phyloP scores from a whole-genome alignment of 1,140 invertebrate genomes.

The Pseudomyrmex concolor region DNA sequence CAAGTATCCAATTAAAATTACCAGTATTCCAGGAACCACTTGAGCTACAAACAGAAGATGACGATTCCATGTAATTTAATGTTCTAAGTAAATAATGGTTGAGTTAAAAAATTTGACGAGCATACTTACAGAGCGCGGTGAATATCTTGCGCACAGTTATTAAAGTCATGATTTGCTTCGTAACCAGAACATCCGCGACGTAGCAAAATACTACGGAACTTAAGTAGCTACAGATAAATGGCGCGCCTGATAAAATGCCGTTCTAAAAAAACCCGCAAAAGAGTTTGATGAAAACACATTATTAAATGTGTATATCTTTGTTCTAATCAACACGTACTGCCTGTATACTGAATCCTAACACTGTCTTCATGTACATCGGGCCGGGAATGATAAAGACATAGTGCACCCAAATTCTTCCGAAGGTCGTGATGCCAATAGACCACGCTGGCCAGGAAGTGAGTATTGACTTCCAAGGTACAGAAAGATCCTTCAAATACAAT shows the following conservation, averaged over 20 bases:
- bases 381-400: conserved; percentile 90
- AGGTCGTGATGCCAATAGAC: conserved; percentile 91
- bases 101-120: too few species aligned
- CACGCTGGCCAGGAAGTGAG: conserved; percentile 92
- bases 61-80: conserved; percentile 36
- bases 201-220: conserved; percentile 90
- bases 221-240: conserved; percentile 89
- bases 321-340: conserved; percentile 81
- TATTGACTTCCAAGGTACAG: conserved; percentile 91
- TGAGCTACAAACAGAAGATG: conserved; percentile 84
- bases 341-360: conserved; percentile 89
- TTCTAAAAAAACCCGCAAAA: conserved; percentile 82
- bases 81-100: background rate
- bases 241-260: conserved; percentile 88
- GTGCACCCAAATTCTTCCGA: conserved; percentile 90
- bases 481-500: conserved; percentile 76
- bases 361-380: conserved; percentile 90
- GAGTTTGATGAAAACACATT: too few species aligned
- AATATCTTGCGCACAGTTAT: conserved; percentile 89
- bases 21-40: conserved; percentile 89
- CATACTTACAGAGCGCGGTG: conserved; percentile 86
- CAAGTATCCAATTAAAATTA: conserved; percentile 88
- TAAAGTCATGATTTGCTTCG: conserved; percentile 86
- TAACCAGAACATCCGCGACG: conserved; percentile 88
- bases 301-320: background rate